phyloP scores from a whole-genome alignment of 2,113 vertebrate species.

The Camelus dromedarius region DNA sequence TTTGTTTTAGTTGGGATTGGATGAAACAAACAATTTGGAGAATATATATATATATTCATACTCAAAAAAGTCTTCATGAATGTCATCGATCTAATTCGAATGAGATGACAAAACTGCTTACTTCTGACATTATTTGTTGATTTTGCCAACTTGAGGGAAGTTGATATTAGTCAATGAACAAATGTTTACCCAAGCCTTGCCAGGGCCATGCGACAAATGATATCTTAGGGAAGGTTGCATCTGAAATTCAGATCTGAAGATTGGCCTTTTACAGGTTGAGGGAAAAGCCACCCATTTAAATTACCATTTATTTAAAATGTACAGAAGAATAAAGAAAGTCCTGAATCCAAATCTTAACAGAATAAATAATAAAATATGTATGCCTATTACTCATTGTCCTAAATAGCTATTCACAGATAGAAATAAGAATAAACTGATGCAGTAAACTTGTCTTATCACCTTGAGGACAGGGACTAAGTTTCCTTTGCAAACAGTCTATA shows the following conservation, averaged over 20 bases:
- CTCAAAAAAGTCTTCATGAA: background rate
- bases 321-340: background rate
- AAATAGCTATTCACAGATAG: background rate
- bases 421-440: background rate
- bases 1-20: background rate
- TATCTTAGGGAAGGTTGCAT: background rate
- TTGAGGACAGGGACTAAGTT: background rate
- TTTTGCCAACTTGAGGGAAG: background rate
- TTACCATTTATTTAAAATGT: background rate
- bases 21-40: background rate
- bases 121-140: background rate
- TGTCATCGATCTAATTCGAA: background rate
- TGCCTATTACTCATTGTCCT: background rate
- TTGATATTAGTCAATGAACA: background rate
- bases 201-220: background rate
- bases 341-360: background rate
- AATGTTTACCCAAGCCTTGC: background rate
- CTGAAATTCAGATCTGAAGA: background rate
- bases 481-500: background rate
- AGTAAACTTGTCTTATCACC: background rate
- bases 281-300: background rate
- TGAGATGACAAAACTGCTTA: background rate
- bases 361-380: background rate
- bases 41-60: background rate
- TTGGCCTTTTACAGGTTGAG: background rate